phyloP scores from a whole-genome alignment of 2,888 invertebrate species.

The Eurois occulta region DNA sequence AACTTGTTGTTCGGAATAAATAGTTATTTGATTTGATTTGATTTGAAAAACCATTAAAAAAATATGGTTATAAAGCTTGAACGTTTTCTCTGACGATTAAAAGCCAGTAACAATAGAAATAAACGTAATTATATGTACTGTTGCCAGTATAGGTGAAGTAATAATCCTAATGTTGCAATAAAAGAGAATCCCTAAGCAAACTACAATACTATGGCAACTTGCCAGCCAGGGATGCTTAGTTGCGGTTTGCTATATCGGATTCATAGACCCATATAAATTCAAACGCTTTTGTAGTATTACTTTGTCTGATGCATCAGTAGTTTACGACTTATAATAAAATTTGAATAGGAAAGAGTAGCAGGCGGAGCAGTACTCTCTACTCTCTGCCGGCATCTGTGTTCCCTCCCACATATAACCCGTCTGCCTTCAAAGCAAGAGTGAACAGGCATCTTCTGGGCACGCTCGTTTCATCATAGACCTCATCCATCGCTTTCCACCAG shows the following conservation, averaged over 20 bases:
- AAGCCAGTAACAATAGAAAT: not conserved
- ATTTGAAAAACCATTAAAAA: too few relatives aligned
- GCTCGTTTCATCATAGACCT: too few relatives aligned
- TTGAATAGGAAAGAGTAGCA: not conserved
- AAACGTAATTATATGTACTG: not conserved
- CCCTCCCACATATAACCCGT: too few relatives aligned
- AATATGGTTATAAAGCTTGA: too few relatives aligned
- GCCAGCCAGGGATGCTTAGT: constrained; percentile 34
- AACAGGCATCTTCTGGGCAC: too few relatives aligned
- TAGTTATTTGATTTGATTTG: too few relatives aligned
- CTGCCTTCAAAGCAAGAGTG: too few relatives aligned
- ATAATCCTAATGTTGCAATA: constrained; percentile 33
- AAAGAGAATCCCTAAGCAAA: constrained; percentile 33
- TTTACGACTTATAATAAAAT: not conserved
- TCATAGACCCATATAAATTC: constrained; percentile 8
- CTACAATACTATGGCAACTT: constrained; percentile 33
- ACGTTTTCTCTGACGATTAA: not conserved
- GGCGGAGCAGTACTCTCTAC: too few relatives aligned
- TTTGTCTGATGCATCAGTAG: not conserved
- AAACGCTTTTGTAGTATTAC: constrained; percentile 13
- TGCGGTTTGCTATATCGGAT: constrained; percentile 16
- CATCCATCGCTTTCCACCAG: too few relatives aligned
- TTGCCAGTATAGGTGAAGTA: not conserved
- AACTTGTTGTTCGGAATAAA: too few relatives aligned
- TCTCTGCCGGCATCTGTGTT: too few relatives aligned